Evolutionary conservation across 2,888 invertebrate genomes (phyloP), one percentile per base, ranked within the genome.

Genomic region (Steinernema scapterisci): DNA sequence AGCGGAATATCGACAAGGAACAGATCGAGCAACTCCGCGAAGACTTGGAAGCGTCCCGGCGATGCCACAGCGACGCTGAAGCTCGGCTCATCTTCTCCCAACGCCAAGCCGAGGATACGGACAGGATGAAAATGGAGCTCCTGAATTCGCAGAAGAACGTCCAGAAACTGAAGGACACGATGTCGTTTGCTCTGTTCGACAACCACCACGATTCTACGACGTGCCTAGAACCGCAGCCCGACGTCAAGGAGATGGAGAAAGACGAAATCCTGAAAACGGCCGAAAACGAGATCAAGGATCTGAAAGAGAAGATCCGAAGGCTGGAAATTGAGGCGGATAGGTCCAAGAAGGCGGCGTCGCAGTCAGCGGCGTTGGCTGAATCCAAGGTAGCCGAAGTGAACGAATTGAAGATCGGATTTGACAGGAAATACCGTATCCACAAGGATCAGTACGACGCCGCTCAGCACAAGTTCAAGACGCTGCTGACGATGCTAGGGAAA

Each of bases 391-490:
- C 51, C 45, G 16, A 45, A 19, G 51, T 25, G 38, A 52, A 71
- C 23, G 38, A 71, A 1, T 5, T 63, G 31, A 63, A 27, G 19
- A 63, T 63, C 27, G 63, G 31, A 16, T 31, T 27, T 16, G 71
- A 71, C 6, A 7, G 9, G 71, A 46, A 71, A 7, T 45, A 44
- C 31, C 27, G 63, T 7, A 25, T 75, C 23, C 72, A 75, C 46
- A 31, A 56, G 38, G 75, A 75, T 25, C 80, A 80, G 70, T 73
- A 75, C 43, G 78, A 80, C 21, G 79, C 80, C 11, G 78, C 79
- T 13, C 75, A 80, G 45, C 80, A 80, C 63, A 80, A 80, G 74
- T 80, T 77, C 70, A 44, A 75, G 27, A 71, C 80, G 5, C 75
- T 80, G 16, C 74, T 75, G 52, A 13, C 63, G 45, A 75, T 80